These are phyloP conservation scores for Rhyacophila evoluta DNA, from an alignment of 2,888 invertebrate genomes.

Conservation along the genomic window DNA sequence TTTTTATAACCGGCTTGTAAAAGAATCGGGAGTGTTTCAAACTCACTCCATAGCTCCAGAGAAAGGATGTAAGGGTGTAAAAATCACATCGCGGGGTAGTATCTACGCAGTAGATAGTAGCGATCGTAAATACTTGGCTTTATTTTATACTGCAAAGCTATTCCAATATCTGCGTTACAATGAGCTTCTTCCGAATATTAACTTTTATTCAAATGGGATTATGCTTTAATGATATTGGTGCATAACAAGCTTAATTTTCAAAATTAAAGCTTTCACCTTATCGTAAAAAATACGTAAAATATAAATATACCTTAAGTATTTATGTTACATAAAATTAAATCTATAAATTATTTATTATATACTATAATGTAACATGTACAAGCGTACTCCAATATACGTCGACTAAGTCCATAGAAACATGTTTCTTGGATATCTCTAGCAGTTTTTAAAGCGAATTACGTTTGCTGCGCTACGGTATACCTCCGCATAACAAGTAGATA, in stretches of 20 bases:
- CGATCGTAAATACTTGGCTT: slow-evolving; percentile 35
- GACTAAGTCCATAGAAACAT: too few species aligned
- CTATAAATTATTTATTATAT: too few species aligned
- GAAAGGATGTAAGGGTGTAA: not conserved
- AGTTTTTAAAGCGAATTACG: too few species aligned
- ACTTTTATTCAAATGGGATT: slow-evolving; percentile 2
- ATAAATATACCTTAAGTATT: too few species aligned
- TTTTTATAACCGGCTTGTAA: slow-evolving; percentile 19
- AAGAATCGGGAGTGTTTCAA: not conserved
- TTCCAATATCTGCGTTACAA: not conserved
- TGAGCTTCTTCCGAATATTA: not conserved
- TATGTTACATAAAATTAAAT: too few species aligned
- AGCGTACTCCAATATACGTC: too few species aligned
- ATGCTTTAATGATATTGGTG: not conserved
- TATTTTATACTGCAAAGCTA: not conserved
- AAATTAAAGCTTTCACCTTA: not conserved
- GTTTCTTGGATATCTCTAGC: too few species aligned
- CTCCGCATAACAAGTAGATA: too few species aligned
- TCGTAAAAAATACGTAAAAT: not conserved
- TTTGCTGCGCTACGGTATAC: too few species aligned
- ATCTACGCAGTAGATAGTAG: slow-evolving; percentile 35
- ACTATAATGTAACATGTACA: too few species aligned
- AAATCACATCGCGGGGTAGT: slow-evolving; percentile 25
- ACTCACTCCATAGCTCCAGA: not conserved
- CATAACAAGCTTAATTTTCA: not conserved